Percentiles rank a stretch among this genome's conserved stretches.
These are phyloP conservation scores for Echinarachnius parma DNA, from an alignment of 53 echinoderm and acorn worm species.

Conservation along the genomic window DNA sequence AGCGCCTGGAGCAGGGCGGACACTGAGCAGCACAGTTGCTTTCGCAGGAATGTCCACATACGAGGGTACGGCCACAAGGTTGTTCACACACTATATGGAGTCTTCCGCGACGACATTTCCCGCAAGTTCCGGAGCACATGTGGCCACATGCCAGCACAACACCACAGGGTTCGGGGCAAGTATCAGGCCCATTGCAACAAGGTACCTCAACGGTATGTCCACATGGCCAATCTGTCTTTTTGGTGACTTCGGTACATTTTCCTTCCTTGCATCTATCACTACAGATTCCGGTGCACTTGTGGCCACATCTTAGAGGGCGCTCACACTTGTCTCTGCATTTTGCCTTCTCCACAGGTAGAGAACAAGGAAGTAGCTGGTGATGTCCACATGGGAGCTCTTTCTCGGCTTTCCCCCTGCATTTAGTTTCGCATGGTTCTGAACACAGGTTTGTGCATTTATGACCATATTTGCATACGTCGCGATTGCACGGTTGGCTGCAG, in stretches of 20 bases:
- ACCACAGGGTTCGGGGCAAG: slow-evolving; percentile 43
- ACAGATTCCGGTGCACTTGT: slow-evolving; percentile 54
- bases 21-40: slow-evolving; percentile 60
- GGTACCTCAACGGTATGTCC: slow-evolving; percentile 50
- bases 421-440: slow-evolving; percentile 33
- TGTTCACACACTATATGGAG: slow-evolving; percentile 43
- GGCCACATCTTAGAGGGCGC: slow-evolving; percentile 51
- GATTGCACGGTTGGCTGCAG: slow-evolving; percentile 25
- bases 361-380: slow-evolving; percentile 32
- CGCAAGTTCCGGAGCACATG: slow-evolving; percentile 51
- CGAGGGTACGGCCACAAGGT: slow-evolving; percentile 53
- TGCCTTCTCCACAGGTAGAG: slow-evolving; percentile 4
- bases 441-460: slow-evolving; percentile 31
- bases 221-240: slow-evolving; percentile 52
- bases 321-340: slow-evolving; percentile 51
- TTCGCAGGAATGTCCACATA: slow-evolving; percentile 72
- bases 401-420: slow-evolving; percentile 42
- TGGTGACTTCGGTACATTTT: slow-evolving; percentile 26
- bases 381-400: slow-evolving; percentile 51
- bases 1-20: slow-evolving; percentile 56
- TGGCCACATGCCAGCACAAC: slow-evolving; percentile 54
- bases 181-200: slow-evolving; percentile 35
- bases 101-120: slow-evolving; percentile 41
- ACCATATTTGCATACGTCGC: slow-evolving; percentile 22
- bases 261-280: slow-evolving; percentile 37